Evolutionary conservation across 2,888 invertebrate species (phyloP), one percentile per base, ranked within the genome.

Genomic region (Mystacides longicornis): DNA sequence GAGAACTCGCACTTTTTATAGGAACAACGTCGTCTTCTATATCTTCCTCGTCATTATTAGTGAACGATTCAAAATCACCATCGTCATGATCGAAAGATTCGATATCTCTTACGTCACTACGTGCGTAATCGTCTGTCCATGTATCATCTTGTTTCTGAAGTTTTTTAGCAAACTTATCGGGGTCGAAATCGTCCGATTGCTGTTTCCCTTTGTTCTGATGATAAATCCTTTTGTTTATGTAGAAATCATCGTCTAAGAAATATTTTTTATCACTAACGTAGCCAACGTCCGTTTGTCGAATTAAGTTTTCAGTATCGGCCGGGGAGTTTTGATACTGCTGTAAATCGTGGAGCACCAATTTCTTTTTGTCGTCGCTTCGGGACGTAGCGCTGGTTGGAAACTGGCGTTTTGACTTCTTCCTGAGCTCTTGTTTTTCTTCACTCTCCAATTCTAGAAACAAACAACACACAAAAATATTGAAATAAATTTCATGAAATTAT

Each of bases 121-220:
- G 37, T n/a, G 3, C 16, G 31, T 51, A 43, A 47, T 47, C 43
- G 18, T 52, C 45, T 23, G 21, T 20, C 45, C 45, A 45, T 5
- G 45, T 21, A 14, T 45, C 20, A 19, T 20, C 21, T 19, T 45
- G 45, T 14, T 37, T 37, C 7, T 19, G 21, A 3, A 45, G 5
- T 49, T 23, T 53, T 57, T 49, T 51, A n/a, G 54, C 57, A 16
- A 21, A 46, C 23, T 59, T 55, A 7, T 52, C 58, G 11, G 49
- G 50, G 9, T 57, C 56, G 9, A 52, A 51, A 18, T 58, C 54
- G 21, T 46, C 9, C 21, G 21, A 49, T 31, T 23, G 46, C n/a
- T 49, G 53, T 20, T 42, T 59, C 11, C 4, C 19, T 47, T 49
- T 57, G 23, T 59, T 60, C 52, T 62, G 60, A 42, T 58, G 61